Evolutionary conservation across 2,888 invertebrate species (phyloP).

Genomic region (Clivina fossor): DNA sequence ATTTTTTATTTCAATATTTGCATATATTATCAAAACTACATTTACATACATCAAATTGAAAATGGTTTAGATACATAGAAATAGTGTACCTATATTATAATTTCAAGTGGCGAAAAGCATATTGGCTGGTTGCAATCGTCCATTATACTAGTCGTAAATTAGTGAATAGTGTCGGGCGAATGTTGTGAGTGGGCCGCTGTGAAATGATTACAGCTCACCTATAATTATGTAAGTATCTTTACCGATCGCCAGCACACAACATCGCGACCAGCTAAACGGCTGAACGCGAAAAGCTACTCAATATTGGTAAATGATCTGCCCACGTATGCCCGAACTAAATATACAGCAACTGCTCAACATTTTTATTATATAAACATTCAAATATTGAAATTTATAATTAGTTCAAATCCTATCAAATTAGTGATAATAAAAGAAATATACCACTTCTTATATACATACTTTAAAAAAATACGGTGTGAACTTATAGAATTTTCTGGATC

Average conservation of each 20-base stretch:
- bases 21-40: too few relatives aligned
- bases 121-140: slow-evolving; percentile 30
- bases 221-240: slow-evolving; percentile 35
- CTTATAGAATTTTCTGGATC: too few relatives aligned
- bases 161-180: slow-evolving; percentile 1
- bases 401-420: too few relatives aligned
- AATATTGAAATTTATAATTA: too few relatives aligned
- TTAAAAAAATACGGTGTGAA: too few relatives aligned
- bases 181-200: slow-evolving; percentile 19
- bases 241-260: slow-evolving; percentile 29
- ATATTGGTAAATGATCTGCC: slow-evolving; percentile 31
- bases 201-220: slow-evolving; percentile 33
- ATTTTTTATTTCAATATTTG: too few relatives aligned
- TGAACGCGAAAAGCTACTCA: slow-evolving; percentile 23
- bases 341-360: slow-evolving; percentile 11
- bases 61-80: slow-evolving; percentile 24
- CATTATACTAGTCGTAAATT: slow-evolving; percentile 14
- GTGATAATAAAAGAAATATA: too few relatives aligned
- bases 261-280: slow-evolving; percentile 14
- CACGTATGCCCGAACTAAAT: too few relatives aligned
- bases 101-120: slow-evolving; percentile 35
- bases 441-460: too few relatives aligned
- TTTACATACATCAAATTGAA: too few relatives aligned
- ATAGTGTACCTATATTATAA: slow-evolving; percentile 28
- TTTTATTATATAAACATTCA: too few relatives aligned